Evolutionary conservation across 1,140 invertebrate genomes (phyloP).

Genomic region (Nilaparvata lugens): DNA sequence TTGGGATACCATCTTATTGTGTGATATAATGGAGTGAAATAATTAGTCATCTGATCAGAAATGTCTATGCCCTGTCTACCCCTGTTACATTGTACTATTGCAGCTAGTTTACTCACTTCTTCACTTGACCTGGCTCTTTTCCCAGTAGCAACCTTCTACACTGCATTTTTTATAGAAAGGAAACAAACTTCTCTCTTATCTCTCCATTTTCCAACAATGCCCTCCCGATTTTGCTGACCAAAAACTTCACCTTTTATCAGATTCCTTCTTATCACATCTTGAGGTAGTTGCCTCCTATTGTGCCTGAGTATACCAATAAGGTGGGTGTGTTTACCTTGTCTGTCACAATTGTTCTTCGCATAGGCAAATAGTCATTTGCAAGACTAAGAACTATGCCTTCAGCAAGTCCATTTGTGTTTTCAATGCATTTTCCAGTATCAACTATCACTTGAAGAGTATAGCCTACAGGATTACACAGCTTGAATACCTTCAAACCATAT

Average conservation of each 20-base stretch:
- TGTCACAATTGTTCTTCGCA: slow-evolving; percentile 34
- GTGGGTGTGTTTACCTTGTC: slow-evolving; percentile 35
- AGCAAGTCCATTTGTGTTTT: background rate
- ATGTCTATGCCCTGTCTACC: slow-evolving; percentile 34
- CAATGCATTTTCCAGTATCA: slow-evolving; percentile 21
- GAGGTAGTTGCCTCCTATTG: slow-evolving; percentile 7
- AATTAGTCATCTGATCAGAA: slow-evolving; percentile 36
- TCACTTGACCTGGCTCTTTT: slow-evolving; percentile 20
- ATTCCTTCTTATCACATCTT: slow-evolving; percentile 29
- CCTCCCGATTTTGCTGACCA: slow-evolving; percentile 29
- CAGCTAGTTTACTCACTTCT: slow-evolving; percentile 27
- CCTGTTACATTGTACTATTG: slow-evolving; percentile 33
- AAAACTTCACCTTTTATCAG: slow-evolving; percentile 30
- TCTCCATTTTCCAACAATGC: slow-evolving; percentile 34
- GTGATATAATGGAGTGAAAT: slow-evolving; percentile 33
- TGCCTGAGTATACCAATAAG: slow-evolving; percentile 25
- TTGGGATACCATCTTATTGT: slow-evolving; percentile 36
- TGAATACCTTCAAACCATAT: slow-evolving; percentile 33
- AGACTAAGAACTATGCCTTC: slow-evolving; percentile 14
- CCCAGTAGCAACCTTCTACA: slow-evolving; percentile 24
- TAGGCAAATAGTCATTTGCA: slow-evolving; percentile 22
- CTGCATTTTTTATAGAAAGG: slow-evolving; percentile 28
- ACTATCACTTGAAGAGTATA: slow-evolving; percentile 24
- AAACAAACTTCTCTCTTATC: slow-evolving; percentile 32
- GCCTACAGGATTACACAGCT: slow-evolving; percentile 27